Evolutionary conservation across 2,888 invertebrate species (phyloP).

Genomic region (Andrena camellia): DNA sequence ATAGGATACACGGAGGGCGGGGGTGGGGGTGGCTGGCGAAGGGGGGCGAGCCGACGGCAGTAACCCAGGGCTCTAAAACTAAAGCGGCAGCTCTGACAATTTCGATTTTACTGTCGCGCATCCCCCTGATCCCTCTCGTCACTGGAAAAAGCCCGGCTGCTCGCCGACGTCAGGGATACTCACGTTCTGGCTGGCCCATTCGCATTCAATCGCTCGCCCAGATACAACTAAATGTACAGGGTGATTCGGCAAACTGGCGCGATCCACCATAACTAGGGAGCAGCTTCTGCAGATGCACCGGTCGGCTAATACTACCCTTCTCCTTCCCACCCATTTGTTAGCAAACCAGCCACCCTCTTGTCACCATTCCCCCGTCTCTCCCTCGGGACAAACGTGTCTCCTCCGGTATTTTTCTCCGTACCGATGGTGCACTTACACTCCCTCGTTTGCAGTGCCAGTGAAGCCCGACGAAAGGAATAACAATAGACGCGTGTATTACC

Average conservation of each 20-base stretch:
- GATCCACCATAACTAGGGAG: conserved; percentile 10
- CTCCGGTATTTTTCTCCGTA: too few relatives aligned
- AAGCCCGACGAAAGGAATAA: too few relatives aligned
- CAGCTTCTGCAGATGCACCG: not conserved
- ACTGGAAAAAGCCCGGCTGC: conserved; percentile 72
- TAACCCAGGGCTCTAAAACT: conserved; percentile 81
- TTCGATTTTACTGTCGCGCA: conserved; percentile 82
- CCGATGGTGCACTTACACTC: too few relatives aligned
- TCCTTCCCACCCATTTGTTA: too few relatives aligned
- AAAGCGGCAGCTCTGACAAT: conserved; percentile 82
- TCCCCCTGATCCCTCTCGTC: conserved; percentile 76
- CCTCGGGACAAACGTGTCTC: too few relatives aligned
- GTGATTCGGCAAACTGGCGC: conserved; percentile 51
- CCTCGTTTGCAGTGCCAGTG: too few relatives aligned
- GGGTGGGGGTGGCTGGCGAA: conserved; percentile 15
- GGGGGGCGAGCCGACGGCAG: conserved; percentile 57
- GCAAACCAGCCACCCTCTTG: too few relatives aligned
- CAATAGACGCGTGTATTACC: too few relatives aligned
- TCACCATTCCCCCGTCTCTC: too few relatives aligned
- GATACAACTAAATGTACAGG: conserved; percentile 56
- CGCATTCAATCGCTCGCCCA: conserved; percentile 69
- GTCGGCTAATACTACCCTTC: too few relatives aligned
- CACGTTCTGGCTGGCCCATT: conserved; percentile 69
- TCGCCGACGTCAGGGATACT: conserved; percentile 67
- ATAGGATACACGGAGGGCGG: conserved; percentile 9